Percentiles rank a stretch among this genome's conserved stretches.
Evolutionary conservation across 2,113 vertebrate genomes (phyloP).

Genomic region (Hydrolagus affinis): DNA sequence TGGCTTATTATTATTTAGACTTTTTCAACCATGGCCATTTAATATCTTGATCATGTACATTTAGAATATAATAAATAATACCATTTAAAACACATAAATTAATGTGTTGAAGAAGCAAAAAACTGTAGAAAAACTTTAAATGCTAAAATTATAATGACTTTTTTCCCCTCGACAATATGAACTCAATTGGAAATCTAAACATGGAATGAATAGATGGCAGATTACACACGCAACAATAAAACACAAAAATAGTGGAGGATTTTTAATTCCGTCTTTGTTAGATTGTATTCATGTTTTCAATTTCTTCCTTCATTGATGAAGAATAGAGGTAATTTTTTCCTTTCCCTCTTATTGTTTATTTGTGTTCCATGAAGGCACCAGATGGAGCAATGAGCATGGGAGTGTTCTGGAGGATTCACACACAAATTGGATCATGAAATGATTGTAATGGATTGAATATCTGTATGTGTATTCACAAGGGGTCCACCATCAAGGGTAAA

Average conservation of each 20-base stretch:
- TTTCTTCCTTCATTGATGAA: neutral
- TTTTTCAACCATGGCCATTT: too few relatives aligned
- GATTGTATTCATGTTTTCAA: neutral
- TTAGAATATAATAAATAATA: too few relatives aligned
- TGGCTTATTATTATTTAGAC: too few relatives aligned
- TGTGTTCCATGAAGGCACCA: neutral
- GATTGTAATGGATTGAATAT: neutral
- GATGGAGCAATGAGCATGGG: neutral
- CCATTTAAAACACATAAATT: too few relatives aligned
- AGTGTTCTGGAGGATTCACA: neutral
- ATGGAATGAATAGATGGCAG: too few relatives aligned
- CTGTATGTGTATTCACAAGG: neutral
- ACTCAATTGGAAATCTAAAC: neutral
- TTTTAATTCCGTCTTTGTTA: neutral
- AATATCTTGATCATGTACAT: too few relatives aligned
- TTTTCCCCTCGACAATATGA: neutral
- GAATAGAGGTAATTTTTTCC: neutral
- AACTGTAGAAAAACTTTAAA: too few relatives aligned
- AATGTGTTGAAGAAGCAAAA: too few relatives aligned
- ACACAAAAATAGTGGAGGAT: neutral
- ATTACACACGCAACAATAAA: neutral
- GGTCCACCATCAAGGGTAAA: too few relatives aligned
- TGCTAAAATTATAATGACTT: too few relatives aligned
- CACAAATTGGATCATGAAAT: neutral
- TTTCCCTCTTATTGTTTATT: neutral